phyloP scores from a whole-genome alignment of 2,888 invertebrate species.

The Stratiomys singularior region DNA sequence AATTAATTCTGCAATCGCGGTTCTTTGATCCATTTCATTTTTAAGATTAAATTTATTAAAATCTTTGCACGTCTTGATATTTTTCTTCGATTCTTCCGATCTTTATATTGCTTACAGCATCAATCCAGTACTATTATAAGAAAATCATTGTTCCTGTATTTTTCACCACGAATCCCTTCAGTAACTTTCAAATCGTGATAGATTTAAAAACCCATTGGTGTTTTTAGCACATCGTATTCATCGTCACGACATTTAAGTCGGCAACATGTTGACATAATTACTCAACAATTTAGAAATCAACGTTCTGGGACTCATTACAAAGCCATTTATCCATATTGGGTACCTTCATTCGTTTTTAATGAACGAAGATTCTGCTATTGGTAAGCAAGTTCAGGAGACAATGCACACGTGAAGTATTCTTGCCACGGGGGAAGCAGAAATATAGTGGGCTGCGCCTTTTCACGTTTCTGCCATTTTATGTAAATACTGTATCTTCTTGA shows the following conservation, averaged over 20 bases:
- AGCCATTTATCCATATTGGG: background rate
- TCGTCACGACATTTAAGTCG: conserved; percentile 11
- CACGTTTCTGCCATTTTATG: conserved; percentile 35
- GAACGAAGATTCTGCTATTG: background rate
- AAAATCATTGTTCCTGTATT: background rate
- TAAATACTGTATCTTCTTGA: background rate
- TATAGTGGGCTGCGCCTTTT: background rate
- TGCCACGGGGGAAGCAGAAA: too few relatives aligned
- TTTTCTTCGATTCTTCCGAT: too few relatives aligned
- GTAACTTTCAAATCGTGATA: conserved; percentile 2
- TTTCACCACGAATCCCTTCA: background rate
- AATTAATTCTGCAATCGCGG: too few relatives aligned
- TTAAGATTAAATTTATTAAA: too few relatives aligned
- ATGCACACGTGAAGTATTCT: too few relatives aligned
- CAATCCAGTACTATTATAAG: too few relatives aligned
- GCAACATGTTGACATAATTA: conserved; percentile 13
- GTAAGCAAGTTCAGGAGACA: too few relatives aligned
- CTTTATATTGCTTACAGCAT: too few relatives aligned
- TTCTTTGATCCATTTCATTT: too few relatives aligned
- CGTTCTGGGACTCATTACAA: conserved; percentile 11
- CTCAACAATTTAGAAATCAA: background rate
- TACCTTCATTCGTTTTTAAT: background rate
- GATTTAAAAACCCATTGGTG: background rate
- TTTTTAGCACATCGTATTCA: background rate
- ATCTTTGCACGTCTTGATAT: too few relatives aligned